These are phyloP conservation scores for Halocynthia aurantium DNA, from an alignment of 23 tunicate species.

Conservation along the genomic window DNA sequence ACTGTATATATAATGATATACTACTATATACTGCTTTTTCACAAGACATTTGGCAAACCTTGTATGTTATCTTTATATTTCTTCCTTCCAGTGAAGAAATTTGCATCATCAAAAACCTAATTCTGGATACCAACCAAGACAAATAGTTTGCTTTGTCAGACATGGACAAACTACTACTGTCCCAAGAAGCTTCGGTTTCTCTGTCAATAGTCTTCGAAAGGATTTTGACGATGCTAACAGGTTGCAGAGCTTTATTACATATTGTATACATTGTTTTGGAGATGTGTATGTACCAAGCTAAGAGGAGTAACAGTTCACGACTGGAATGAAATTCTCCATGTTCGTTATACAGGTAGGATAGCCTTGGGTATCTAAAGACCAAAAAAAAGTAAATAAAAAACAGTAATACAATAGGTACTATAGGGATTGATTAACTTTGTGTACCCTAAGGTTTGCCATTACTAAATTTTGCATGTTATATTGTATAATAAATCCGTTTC, in stretches of 20 bases:
- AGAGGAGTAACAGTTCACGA: slow-evolving; percentile 16
- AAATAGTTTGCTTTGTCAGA: background rate
- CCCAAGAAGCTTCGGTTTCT: background rate
- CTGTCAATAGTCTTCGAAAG: background rate
- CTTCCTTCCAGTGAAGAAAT: background rate
- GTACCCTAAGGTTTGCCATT: background rate
- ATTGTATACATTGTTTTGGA: background rate
- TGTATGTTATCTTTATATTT: background rate
- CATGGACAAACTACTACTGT: background rate
- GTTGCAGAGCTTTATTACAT: slow-evolving; percentile 3
- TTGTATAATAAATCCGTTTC: background rate
- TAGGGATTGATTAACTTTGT: too few species aligned
- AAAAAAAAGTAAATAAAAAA: background rate
- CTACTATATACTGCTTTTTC: too few species aligned
- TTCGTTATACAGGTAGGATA: background rate
- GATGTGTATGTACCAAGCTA: slow-evolving; percentile 14
- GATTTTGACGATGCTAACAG: background rate
- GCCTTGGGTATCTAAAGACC: background rate
- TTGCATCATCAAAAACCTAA: slow-evolving; percentile 1
- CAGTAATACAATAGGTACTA: too few species aligned
- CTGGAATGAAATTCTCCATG: slow-evolving; percentile 9
- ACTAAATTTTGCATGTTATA: background rate
- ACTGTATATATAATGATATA: too few species aligned
- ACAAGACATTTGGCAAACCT: background rate
- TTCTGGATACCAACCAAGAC: slow-evolving; percentile 8